Evolutionary conservation across 2,113 vertebrate species (phyloP).

Genomic region (Microcebus tavaratra): DNA sequence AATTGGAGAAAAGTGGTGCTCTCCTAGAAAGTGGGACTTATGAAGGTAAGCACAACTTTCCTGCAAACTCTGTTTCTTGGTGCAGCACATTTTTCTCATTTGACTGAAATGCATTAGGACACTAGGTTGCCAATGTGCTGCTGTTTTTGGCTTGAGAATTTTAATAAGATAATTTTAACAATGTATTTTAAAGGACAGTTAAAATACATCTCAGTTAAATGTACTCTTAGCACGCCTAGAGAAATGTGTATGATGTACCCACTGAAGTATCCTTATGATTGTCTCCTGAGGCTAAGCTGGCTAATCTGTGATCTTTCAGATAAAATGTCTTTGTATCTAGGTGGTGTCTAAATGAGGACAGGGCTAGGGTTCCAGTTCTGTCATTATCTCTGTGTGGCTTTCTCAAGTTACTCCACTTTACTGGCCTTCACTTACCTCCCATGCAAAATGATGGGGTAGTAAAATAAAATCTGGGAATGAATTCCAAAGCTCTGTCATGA

Average conservation of each 20-base stretch:
- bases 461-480: background rate
- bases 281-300: background rate
- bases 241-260: background rate
- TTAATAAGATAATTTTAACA: slow-evolving; percentile 36
- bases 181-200: slow-evolving; percentile 52
- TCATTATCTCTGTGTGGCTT: background rate
- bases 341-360: background rate
- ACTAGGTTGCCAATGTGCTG: slow-evolving; percentile 13
- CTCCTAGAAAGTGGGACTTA: slow-evolving; percentile 99
- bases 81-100: background rate
- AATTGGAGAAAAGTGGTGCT: slow-evolving; percentile 98
- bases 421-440: background rate
- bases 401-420: background rate
- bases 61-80: background rate
- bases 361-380: background rate
- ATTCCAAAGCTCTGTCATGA: background rate
- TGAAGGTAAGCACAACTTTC: slow-evolving; percentile 91
- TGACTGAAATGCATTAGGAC: background rate
- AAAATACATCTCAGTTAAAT: slow-evolving; percentile 16
- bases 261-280: background rate
- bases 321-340: background rate
- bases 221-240: background rate
- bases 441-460: background rate
- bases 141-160: slow-evolving; percentile 36
- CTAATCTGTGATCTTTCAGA: background rate